phyloP scores from a whole-genome alignment of 2,113 vertebrate genomes.

The Axis porcinus region DNA sequence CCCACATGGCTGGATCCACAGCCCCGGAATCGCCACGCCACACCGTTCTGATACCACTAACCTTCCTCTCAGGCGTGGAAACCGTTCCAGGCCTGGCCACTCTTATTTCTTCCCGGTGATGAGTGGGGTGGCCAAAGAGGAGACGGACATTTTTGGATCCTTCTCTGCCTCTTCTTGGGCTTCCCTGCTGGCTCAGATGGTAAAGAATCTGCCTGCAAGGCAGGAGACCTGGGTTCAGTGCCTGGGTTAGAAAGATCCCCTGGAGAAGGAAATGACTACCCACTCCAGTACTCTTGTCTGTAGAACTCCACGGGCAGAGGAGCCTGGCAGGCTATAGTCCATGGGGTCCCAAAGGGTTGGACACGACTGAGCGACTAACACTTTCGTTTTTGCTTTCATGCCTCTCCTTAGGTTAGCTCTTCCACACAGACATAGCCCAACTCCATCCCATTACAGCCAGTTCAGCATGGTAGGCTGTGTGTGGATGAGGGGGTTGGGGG shows the following conservation, averaged over 20 bases:
- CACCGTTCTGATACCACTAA: not conserved
- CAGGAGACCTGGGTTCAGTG: not conserved
- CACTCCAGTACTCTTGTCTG: not conserved
- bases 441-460: not conserved
- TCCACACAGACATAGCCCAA: rapidly evolving
- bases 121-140: not conserved
- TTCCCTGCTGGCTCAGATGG: not conserved
- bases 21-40: not conserved
- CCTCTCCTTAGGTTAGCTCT: not conserved
- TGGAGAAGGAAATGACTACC: not conserved
- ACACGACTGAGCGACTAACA: rapidly evolving
- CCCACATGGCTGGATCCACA: not conserved
- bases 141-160: not conserved
- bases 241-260: not conserved
- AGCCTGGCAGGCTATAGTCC: not conserved
- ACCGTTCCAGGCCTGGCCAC: not conserved
- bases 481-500: not conserved
- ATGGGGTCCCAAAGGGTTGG: not conserved
- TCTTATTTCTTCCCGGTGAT: not conserved
- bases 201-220: not conserved
- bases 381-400: not conserved
- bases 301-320: not conserved
- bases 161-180: not conserved
- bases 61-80: not conserved
- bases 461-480: not conserved